Evolutionary conservation across 2,797 vertebrate species (phyloP), one percentile per base, ranked within the genome.

Genomic region (Coregonus suidteri): DNA sequence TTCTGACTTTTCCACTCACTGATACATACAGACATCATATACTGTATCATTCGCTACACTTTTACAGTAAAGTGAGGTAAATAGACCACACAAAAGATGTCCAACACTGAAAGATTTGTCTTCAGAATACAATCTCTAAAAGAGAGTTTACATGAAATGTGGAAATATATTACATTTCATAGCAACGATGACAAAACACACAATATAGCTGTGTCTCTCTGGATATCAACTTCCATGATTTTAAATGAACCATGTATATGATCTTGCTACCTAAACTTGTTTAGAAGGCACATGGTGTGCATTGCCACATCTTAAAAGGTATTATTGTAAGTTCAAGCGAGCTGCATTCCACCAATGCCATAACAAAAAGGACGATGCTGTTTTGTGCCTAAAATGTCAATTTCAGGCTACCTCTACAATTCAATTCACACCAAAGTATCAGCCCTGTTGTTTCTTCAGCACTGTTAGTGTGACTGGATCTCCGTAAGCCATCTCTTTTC

Each of bases 231-330:
- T 75, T 59, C 75, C 73, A 85, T 83, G 0, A 11, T 13, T 88
- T 89, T 77, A 87, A 85, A 75, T 54, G 85, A 73, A 87, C 75
- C 65, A 88, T 69, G 74, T 54, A 74, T 68, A 41, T 4, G 80
- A 76, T 64, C 64, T 71, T 82, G 83, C 84, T 82, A 80, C 9
- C 9, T 47, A 47, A 47, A 13, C 74, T 89, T 87, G 75, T 87
- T 81, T 83, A 85, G 87, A 95, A 95, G 94, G 94, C 94, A 95
- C 94, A 84, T 84, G 82, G 88, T 92, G 85, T 89, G 90, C 53
- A 83, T 85, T 85, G 90, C 87, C 85, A 87, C 86, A 80, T 80
- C 74, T 6, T 4, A 18, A 54, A 62, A 20, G 75, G 81, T 74
- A 86, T 87, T 80, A 65, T 83, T 84, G 71, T 11, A 47, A 47